These are phyloP conservation scores for Geococcyx californianus DNA, from an alignment of 2,113 vertebrate genomes.

Conservation along the genomic window DNA sequence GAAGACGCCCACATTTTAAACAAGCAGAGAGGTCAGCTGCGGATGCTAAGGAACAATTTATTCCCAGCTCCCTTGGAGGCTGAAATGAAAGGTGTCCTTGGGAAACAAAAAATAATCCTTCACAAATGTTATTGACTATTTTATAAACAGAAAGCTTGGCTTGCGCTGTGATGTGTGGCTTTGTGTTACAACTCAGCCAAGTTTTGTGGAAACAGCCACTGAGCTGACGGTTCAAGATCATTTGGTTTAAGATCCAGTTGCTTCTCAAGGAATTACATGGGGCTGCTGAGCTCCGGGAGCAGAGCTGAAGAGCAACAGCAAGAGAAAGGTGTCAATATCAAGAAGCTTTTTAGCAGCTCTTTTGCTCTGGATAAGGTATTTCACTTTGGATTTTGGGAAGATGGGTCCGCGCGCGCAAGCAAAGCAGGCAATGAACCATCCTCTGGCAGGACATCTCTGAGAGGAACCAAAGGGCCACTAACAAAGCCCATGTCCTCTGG, in stretches of 20 bases:
- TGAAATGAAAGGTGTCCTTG: slow-evolving; percentile 69
- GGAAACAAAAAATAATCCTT: slow-evolving; percentile 11
- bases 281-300: not conserved
- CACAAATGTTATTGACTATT: not conserved
- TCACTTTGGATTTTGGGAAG: not conserved
- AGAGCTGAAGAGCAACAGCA: not conserved
- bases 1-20: slow-evolving; percentile 71
- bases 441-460: not conserved
- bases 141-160: not conserved
- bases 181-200: not conserved
- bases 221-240: not conserved
- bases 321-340: not conserved
- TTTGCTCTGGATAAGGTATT: not conserved
- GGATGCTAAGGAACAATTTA: slow-evolving; percentile 26
- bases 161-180: not conserved
- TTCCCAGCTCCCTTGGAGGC: slow-evolving; percentile 31
- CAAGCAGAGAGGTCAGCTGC: slow-evolving; percentile 60
- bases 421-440: rapidly evolving
- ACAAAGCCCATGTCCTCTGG: rapidly evolving
- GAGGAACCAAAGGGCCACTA: not conserved
- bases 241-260: not conserved
- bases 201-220: not conserved
- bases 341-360: not conserved
- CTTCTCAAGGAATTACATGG: not conserved
- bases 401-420: rapidly evolving